phyloP scores from a whole-genome alignment of 2,113 vertebrate species.

The Callaeas wilsoni region DNA sequence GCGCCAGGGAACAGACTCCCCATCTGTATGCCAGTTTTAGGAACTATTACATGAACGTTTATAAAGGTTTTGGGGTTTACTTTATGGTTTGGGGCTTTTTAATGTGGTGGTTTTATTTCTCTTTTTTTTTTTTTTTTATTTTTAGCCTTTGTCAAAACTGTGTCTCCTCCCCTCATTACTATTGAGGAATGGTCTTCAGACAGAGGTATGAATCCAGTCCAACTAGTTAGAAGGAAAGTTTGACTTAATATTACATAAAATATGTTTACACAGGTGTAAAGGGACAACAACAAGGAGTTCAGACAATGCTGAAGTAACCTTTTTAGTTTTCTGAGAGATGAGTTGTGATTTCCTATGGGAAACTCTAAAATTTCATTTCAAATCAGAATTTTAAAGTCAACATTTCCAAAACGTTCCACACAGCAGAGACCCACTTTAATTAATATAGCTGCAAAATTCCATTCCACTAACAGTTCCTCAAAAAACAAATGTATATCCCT shows the following conservation, averaged over 20 bases:
- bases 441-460: background rate
- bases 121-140: background rate
- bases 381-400: background rate
- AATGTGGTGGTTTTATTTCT: rapidly evolving
- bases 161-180: background rate
- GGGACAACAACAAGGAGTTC: background rate
- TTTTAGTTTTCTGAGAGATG: background rate
- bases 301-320: background rate
- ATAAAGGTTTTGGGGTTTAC: rapidly evolving
- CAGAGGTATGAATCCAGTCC: background rate
- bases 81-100: background rate
- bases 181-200: background rate
- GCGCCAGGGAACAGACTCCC: background rate
- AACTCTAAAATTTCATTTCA: background rate
- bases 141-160: background rate
- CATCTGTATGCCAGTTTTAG: background rate
- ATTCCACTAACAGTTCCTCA: background rate
- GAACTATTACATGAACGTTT: rapidly evolving
- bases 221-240: background rate
- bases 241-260: background rate
- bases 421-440: background rate
- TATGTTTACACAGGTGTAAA: background rate
- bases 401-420: background rate
- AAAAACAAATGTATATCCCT: background rate
- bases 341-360: background rate